These are phyloP conservation scores for Pelvicachromis taeniatus DNA, from an alignment of 2,113 vertebrate species.

Conservation along the genomic window DNA sequence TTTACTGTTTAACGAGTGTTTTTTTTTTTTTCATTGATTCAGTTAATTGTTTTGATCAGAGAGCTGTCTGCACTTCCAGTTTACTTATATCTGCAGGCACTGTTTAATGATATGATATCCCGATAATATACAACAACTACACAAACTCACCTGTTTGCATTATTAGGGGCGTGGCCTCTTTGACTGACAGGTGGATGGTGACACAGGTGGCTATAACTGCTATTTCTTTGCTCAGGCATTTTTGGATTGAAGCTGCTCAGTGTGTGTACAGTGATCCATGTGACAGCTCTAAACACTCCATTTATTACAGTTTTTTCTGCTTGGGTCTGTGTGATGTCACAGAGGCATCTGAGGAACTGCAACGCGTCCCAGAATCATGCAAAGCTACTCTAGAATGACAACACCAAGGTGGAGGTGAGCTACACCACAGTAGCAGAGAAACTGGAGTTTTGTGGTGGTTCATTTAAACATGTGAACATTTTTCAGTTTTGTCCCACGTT, in stretches of 20 bases:
- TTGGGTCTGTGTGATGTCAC: not conserved
- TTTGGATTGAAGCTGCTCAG: not conserved
- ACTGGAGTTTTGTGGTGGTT: not conserved
- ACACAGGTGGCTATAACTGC: too few relatives aligned
- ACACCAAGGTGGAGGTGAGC: not conserved
- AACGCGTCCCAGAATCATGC: not conserved
- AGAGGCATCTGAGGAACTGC: not conserved
- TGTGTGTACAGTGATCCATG: not conserved
- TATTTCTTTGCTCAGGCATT: too few relatives aligned
- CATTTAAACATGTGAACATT: not conserved
- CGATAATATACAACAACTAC: too few relatives aligned
- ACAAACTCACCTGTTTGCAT: too few relatives aligned
- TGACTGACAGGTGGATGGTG: too few relatives aligned
- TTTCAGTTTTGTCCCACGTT: not conserved
- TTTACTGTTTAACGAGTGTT: not conserved
- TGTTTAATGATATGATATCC: too few relatives aligned
- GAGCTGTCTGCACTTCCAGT: too few relatives aligned
- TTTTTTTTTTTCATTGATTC: not conserved
- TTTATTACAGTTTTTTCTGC: not conserved
- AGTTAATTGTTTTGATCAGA: not conserved
- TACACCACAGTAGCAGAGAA: not conserved
- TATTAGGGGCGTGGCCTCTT: too few relatives aligned
- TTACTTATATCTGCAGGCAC: too few relatives aligned
- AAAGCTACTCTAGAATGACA: not conserved
- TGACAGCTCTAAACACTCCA: not conserved